A percentile compares a stretch with the other conserved stretches of the same genome.
Conservation (phyloP, 2,113 vertebrate species). For the Variabilichromis moorii region DNA sequence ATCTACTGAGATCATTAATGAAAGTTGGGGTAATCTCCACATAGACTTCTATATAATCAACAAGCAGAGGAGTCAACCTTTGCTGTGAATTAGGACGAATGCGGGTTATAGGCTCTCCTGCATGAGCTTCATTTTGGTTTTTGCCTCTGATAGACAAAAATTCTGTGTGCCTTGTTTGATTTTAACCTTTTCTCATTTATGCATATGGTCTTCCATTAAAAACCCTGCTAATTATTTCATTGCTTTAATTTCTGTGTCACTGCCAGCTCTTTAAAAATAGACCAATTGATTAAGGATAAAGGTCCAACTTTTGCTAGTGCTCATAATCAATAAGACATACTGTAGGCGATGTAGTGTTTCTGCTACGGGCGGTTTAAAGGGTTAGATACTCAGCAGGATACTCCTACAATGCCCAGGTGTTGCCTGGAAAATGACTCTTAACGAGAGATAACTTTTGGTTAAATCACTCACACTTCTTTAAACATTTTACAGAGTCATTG, state of each 20-base stretch:
- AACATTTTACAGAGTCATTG: background rate
- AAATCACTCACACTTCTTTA: background rate
- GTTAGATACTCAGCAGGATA: background rate
- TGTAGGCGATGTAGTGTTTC: background rate
- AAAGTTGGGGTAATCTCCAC: background rate
- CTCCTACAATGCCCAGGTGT: background rate
- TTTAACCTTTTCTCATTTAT: background rate
- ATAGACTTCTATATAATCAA: background rate
- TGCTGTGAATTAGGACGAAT: background rate
- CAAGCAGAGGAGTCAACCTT: fast-evolving
- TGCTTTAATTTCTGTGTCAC: background rate
- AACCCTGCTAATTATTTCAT: background rate
- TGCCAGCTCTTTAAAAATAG: background rate
- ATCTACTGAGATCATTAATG: background rate
- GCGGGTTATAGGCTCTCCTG: fast-evolving
- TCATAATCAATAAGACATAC: background rate
- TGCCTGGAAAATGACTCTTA: background rate
- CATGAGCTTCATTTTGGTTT: background rate
- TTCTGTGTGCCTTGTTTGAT: background rate
- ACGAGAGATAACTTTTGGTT: fast-evolving
- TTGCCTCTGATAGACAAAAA: background rate
- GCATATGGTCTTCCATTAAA: background rate
- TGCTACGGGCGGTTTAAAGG: fast-evolving
- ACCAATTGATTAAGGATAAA: background rate
- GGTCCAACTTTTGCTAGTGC: fast-evolving